phyloP scores from a whole-genome alignment of 2,113 vertebrate species.

The Fregetta grallaria region DNA sequence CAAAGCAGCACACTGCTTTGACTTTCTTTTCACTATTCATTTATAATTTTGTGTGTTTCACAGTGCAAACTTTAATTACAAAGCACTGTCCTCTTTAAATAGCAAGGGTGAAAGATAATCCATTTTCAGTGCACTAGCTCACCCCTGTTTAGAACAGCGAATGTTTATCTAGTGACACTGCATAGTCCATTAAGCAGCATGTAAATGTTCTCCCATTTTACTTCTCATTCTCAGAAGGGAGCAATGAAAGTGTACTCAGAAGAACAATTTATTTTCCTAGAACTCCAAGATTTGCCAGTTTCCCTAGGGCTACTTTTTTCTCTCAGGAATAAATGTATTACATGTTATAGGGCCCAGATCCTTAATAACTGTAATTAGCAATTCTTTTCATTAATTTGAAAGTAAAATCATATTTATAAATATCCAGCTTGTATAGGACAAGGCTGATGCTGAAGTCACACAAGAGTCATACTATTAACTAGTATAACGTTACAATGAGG shows the following conservation, averaged over 20 bases:
- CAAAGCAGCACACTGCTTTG: background rate
- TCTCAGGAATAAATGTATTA: background rate
- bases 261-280: background rate
- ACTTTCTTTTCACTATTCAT: background rate
- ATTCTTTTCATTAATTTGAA: background rate
- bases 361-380: background rate
- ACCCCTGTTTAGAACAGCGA: background rate
- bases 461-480: background rate
- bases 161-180: background rate
- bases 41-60: background rate
- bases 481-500: background rate
- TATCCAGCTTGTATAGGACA: background rate
- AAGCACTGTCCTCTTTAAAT: background rate
- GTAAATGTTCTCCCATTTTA: background rate
- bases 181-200: background rate
- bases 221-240: background rate
- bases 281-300: background rate
- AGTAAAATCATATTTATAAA: conserved; percentile 2
- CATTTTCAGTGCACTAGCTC: background rate
- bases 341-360: background rate
- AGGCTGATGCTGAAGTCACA: background rate
- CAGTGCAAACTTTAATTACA: background rate
- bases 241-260: background rate
- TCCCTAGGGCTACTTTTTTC: background rate
- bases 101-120: background rate